phyloP scores from a whole-genome alignment of 2,113 vertebrate genomes.

The Istiophorus platypterus region DNA sequence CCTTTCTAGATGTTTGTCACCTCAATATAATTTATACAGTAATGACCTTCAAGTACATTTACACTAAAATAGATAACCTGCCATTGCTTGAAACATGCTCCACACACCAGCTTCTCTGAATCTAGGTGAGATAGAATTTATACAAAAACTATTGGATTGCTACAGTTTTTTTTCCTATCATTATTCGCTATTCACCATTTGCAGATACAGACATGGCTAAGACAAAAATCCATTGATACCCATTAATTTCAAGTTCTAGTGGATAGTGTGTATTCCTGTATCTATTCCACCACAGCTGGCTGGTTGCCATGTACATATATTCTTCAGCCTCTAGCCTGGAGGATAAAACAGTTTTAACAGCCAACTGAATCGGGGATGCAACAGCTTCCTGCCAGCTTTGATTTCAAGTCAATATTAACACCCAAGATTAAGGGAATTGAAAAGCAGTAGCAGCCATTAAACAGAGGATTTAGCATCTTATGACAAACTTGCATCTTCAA shows the following conservation, averaged over 20 bases:
- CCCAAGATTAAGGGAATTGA: constrained; percentile 62
- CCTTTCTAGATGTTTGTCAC: constrained; percentile 9
- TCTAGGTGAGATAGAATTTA: not conserved
- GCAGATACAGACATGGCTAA: not conserved
- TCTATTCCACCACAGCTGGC: constrained; percentile 46
- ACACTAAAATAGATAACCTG: not conserved
- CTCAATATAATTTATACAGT: not conserved
- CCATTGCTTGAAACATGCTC: not conserved
- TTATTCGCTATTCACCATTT: constrained; percentile 17
- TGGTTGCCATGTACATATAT: constrained; percentile 41
- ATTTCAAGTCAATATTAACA: constrained; percentile 81
- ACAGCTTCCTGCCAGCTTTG: constrained; percentile 74
- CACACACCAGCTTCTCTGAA: not conserved
- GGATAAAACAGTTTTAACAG: constrained; percentile 70
- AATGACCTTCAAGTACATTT: constrained; percentile 14
- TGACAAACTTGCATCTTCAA: constrained; percentile 20
- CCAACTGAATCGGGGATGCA: constrained; percentile 73
- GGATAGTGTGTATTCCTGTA: constrained; percentile 25
- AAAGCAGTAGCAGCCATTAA: constrained; percentile 58
- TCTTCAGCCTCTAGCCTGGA: constrained; percentile 36
- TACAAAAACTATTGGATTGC: not conserved
- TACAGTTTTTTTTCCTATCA: not conserved
- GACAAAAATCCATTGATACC: not conserved
- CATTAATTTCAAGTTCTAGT: constrained; percentile 8
- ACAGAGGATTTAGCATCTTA: constrained; percentile 51